A percentile compares a stretch with the other conserved stretches of the same genome.
Conservation (phyloP, 2,113 vertebrate genomes). For the Laterallus jamaicensis region DNA sequence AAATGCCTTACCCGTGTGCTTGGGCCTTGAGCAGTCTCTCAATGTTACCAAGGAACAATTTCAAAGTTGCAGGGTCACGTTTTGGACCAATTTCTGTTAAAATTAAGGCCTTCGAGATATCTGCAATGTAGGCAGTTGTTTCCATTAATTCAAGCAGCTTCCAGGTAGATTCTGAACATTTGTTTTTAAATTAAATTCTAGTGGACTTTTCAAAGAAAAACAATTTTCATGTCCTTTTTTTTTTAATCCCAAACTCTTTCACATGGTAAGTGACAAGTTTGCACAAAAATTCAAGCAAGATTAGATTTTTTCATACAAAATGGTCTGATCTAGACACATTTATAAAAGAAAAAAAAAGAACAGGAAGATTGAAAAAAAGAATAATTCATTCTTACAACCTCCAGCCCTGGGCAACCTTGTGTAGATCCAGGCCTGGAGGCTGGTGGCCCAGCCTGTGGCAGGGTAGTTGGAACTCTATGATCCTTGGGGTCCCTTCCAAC, state of each 20-base stretch:
- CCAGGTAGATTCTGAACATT: not conserved
- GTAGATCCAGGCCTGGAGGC: too few species aligned
- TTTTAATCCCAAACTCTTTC: not conserved
- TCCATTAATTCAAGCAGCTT: constrained; percentile 21
- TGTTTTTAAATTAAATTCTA: not conserved
- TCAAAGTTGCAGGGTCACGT: constrained; percentile 84
- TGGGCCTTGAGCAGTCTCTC: constrained; percentile 81
- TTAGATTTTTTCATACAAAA: not conserved
- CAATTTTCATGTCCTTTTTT: not conserved
- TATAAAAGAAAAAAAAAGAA: not conserved
- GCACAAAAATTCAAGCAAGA: not conserved
- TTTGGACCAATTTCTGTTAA: constrained; percentile 88
- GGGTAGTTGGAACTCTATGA: too few species aligned
- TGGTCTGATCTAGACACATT: not conserved
- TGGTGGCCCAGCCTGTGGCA: too few species aligned
- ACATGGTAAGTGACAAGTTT: not conserved
- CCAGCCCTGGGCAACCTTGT: not conserved
- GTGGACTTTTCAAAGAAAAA: not conserved
- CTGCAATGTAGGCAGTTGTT: constrained; percentile 67
- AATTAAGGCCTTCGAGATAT: constrained; percentile 86
- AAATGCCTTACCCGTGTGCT: constrained; percentile 81
- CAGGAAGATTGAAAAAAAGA: not conserved
- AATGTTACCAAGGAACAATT: constrained; percentile 85
- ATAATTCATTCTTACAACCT: not conserved
- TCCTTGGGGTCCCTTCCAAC: too few species aligned